These are phyloP conservation scores for Melangyna quadrimaculata DNA, from an alignment of 2,888 invertebrate genomes.

Conservation along the genomic window DNA sequence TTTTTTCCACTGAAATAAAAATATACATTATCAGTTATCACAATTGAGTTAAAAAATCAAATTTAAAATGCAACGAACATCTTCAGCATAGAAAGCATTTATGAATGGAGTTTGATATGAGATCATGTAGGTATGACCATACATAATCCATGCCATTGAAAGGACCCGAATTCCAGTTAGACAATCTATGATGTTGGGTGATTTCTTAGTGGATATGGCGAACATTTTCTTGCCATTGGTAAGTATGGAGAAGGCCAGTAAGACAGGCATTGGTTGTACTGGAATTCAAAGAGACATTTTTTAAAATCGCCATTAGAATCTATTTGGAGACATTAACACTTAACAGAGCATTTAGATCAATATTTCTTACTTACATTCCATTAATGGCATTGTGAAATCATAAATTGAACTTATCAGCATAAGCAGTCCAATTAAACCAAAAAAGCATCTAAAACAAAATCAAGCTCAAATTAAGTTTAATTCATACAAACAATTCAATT, in stretches of 20 bases:
- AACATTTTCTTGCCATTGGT: slow-evolving; percentile 41
- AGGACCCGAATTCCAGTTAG: slow-evolving; percentile 38
- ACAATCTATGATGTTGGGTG: slow-evolving; percentile 35
- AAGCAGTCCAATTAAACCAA: neutral
- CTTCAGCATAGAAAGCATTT: neutral
- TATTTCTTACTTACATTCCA: slow-evolving; percentile 11
- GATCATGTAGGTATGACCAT: slow-evolving; percentile 28
- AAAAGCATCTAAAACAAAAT: slow-evolving; percentile 26
- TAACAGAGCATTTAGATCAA: neutral
- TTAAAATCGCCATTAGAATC: neutral
- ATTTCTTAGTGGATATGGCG: slow-evolving; percentile 23
- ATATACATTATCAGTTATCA: neutral
- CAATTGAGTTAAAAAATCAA: neutral
- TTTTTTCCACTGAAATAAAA: slow-evolving; percentile 56
- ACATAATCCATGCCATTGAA: slow-evolving; percentile 48
- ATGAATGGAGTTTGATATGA: slow-evolving; percentile 8
- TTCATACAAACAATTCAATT: neutral
- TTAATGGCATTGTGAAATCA: slow-evolving; percentile 8
- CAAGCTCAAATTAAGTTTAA: neutral
- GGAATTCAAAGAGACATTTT: neutral
- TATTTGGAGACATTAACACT: too few relatives aligned
- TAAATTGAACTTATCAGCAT: slow-evolving; percentile 38
- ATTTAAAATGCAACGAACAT: neutral
- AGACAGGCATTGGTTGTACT: slow-evolving; percentile 10
- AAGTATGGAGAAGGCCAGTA: slow-evolving; percentile 39